Evolutionary conservation across 1,140 invertebrate species (phyloP), one percentile per base, ranked within the genome.

Genomic region (Hetaerina americana): DNA sequence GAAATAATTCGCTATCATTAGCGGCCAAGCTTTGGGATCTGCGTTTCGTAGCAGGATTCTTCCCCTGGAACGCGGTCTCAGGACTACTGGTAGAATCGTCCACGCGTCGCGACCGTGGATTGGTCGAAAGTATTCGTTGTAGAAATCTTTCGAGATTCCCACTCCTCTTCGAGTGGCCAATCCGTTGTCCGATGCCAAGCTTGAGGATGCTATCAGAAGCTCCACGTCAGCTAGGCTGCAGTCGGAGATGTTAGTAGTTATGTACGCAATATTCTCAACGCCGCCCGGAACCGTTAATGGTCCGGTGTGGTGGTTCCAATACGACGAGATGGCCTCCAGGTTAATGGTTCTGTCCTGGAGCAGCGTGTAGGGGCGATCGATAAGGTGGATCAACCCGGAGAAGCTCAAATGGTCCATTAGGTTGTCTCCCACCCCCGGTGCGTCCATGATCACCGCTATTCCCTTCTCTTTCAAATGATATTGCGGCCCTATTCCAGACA

Each of bases 1-100:
- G 12, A 89, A 81, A 78, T 87, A 89, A 73, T 88, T 88, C 0
- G 88, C 85, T 76, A 88, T 82, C 71, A 92, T 85, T 10, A 84
- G 75, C 0, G 91, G 91, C 76, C 85, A 83, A 71, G 85, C 83
- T 25, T 83, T 82, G 3, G 89, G 89, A 80, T 91, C 83, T 29
- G 75, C 80, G 70, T 81, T 79, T 70, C 80, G 82, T 15, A 91
- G 78, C 75, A 82, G 81, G 8, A 91, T 70, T 69, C 78, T 77
- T n/a, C 89, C 89, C 27, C 79, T 78, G n/a, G 87, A 88, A 77
- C 85, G 83, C 0, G 88, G 87, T 66, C 80, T 75, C 0, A 81
- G 73, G 1, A 79, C 75, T 71, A 78, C 78, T 0, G 78, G 78
- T 18, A 76, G 73, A 5, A 79, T 74, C 0, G 74, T 76, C 74